phyloP scores from a whole-genome alignment of 2,797 vertebrate species.

The Acipenser ruthenus region DNA sequence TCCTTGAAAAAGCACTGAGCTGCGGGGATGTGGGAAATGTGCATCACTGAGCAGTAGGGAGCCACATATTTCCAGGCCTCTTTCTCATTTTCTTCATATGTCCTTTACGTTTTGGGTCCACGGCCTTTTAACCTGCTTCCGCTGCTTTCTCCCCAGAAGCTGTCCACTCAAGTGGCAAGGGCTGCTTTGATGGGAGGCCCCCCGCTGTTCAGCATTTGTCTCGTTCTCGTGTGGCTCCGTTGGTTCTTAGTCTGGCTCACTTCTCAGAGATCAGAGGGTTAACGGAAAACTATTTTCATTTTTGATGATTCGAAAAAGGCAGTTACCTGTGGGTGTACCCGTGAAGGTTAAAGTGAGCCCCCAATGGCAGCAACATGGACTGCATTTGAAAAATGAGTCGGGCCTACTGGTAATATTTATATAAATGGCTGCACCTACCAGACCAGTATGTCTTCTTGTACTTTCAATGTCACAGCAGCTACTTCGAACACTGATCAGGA shows the following conservation, averaged over 20 bases:
- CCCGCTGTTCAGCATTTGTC: conserved; percentile 35
- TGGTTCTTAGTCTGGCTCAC: conserved; percentile 38
- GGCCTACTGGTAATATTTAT: neutral
- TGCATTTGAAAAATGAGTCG: neutral
- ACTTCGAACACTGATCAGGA: neutral
- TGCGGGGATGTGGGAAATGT: no score
- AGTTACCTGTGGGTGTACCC: neutral
- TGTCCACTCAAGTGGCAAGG: conserved; percentile 29
- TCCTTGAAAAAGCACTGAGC: no score
- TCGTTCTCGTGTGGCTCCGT: conserved; percentile 28
- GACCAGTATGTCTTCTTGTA: neutral
- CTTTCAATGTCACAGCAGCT: neutral
- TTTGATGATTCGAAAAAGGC: neutral
- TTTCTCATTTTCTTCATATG: conserved; percentile 14
- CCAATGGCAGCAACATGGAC: neutral
- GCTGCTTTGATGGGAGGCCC: conserved; percentile 32
- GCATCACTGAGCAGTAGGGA: no score
- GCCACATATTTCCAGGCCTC: neutral
- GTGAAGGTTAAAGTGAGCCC: neutral
- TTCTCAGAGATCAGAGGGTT: conserved; percentile 38
- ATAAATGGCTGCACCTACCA: neutral
- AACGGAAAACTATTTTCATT: conserved; percentile 25
- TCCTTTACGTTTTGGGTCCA: conserved; percentile 18
- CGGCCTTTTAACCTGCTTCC: conserved; percentile 14
- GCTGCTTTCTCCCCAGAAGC: conserved; percentile 26